Conservation (phyloP, 2,888 invertebrate species). For the Hoplodrina ambigua region DNA sequence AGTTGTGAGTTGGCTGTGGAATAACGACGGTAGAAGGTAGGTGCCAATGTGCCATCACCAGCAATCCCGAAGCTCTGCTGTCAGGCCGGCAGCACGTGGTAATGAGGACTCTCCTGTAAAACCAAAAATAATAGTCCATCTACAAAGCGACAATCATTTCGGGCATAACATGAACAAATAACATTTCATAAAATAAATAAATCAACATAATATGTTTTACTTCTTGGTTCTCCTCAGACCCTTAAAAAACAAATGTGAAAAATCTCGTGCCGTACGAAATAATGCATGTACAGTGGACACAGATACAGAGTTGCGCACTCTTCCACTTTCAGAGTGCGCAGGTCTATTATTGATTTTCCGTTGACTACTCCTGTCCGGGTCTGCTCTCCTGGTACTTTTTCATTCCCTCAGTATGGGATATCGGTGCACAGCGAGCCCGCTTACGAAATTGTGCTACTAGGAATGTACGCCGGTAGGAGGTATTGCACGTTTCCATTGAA, state of each 20-base stretch:
- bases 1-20: too few relatives aligned
- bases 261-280: conserved; percentile 33
- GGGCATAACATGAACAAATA: too few relatives aligned
- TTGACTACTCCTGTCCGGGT: too few relatives aligned
- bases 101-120: too few relatives aligned
- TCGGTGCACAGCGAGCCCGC: conserved; percentile 3
- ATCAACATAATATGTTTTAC: too few relatives aligned
- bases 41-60: too few relatives aligned
- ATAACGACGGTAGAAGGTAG: too few relatives aligned
- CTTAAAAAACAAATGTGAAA: not conserved
- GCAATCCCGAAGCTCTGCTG: too few relatives aligned
- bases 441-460: conserved; percentile 13
- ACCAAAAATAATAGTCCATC: too few relatives aligned
- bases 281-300: not conserved
- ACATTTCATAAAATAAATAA: too few relatives aligned
- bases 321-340: conserved; percentile 38
- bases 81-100: too few relatives aligned
- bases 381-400: not conserved
- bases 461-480: conserved; percentile 1
- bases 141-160: too few relatives aligned
- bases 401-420: not conserved
- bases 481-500: conserved; percentile 39
- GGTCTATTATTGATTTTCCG: conserved; percentile 12
- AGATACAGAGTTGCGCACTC: conserved; percentile 17
- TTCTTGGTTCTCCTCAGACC: not conserved